phyloP scores from a whole-genome alignment of 2,888 invertebrate species.

The Drosophila macrothrix region DNA sequence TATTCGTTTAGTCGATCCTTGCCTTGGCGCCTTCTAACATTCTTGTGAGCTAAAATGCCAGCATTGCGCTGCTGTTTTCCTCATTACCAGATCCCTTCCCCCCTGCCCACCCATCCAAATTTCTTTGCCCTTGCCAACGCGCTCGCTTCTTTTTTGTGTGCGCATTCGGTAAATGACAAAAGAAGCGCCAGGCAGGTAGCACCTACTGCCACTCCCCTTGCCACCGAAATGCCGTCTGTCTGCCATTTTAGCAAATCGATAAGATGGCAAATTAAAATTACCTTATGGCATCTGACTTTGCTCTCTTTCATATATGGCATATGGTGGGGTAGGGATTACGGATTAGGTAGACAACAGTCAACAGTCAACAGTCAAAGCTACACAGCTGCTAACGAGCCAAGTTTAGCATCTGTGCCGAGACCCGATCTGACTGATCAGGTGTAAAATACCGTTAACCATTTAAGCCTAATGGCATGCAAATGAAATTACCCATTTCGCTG shows the following conservation, averaged over 20 bases:
- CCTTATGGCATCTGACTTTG: slow-evolving; percentile 26
- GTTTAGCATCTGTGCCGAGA: background rate
- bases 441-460: slow-evolving; percentile 16
- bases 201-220: background rate
- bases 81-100: slow-evolving; percentile 9
- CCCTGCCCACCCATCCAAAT: background rate
- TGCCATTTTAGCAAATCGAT: slow-evolving; percentile 49
- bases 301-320: slow-evolving; percentile 6
- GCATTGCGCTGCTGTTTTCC: slow-evolving; percentile 1
- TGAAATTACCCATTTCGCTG: slow-evolving; percentile 16
- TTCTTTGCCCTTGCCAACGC: background rate
- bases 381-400: slow-evolving; percentile 9
- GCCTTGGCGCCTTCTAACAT: background rate
- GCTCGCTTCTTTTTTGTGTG: slow-evolving; percentile 34
- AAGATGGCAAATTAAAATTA: slow-evolving; percentile 45
- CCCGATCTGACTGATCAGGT: slow-evolving; percentile 37
- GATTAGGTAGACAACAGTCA: background rate
- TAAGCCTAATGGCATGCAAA: slow-evolving; percentile 19
- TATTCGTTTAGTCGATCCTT: slow-evolving; percentile 1
- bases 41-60: background rate
- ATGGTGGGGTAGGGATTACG: background rate
- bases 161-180: slow-evolving; percentile 40
- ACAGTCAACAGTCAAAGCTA: background rate
- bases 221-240: background rate
- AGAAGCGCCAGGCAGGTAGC: slow-evolving; percentile 15